Percentiles rank a stretch among this genome's conserved stretches.
Evolutionary conservation across 2,797 vertebrate species (phyloP).

Genomic region (Peromyscus eremicus): DNA sequence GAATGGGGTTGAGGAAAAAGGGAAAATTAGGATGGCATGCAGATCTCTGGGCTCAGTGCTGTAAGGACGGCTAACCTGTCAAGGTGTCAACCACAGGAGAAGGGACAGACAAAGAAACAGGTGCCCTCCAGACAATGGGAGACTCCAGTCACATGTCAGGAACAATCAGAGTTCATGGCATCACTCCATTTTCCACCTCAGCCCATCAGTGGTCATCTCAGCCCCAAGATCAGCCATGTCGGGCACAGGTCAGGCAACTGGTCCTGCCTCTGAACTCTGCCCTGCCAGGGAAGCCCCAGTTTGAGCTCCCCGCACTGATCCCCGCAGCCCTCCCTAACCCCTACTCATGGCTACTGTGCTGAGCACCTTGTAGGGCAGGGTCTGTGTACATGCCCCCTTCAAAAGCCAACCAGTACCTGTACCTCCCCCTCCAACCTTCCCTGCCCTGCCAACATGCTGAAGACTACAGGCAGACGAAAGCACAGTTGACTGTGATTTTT

Average conservation of each 20-base stretch:
- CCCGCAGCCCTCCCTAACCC: fast-evolving
- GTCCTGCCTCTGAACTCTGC: background rate
- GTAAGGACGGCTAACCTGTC: background rate
- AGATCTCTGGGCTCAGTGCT: background rate
- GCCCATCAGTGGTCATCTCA: no score
- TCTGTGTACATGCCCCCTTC: background rate
- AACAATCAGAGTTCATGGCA: background rate
- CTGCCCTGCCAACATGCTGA: background rate
- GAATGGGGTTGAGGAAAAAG: background rate
- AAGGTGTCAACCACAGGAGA: background rate
- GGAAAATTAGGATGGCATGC: background rate
- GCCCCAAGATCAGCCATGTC: background rate
- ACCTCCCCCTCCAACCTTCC: background rate
- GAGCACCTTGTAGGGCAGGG: background rate
- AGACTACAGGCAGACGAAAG: background rate
- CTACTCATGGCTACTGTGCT: background rate
- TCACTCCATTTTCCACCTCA: background rate
- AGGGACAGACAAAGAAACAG: background rate
- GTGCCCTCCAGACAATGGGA: background rate
- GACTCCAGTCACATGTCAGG: background rate
- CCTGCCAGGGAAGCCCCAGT: background rate
- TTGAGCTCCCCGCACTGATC: background rate
- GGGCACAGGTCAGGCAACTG: background rate
- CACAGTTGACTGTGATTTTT: background rate
- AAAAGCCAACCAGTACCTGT: background rate